These are phyloP conservation scores for Mixornis gularis DNA, from an alignment of 2,113 vertebrate species.

Conservation along the genomic window DNA sequence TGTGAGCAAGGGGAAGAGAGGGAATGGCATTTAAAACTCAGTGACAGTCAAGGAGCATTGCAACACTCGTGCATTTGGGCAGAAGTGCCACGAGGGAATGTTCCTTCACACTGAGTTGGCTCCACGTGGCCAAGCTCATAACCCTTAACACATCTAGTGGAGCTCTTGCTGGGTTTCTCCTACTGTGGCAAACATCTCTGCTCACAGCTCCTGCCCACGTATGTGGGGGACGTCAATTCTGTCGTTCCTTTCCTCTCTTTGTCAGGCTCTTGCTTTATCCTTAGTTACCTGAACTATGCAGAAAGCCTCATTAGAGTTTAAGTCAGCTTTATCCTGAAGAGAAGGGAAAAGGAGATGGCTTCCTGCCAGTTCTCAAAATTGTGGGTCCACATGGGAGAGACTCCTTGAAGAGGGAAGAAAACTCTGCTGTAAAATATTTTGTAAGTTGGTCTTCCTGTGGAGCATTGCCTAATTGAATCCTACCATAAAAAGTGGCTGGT, in stretches of 20 bases:
- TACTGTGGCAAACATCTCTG: not conserved
- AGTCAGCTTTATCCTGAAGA: not conserved
- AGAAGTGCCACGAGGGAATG: not conserved
- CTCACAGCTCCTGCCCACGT: fast-evolving
- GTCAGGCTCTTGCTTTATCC: not conserved
- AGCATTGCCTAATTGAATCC: not conserved
- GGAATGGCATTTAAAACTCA: not conserved
- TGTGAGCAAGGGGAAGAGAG: not conserved
- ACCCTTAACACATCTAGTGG: not conserved
- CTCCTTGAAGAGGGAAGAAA: not conserved
- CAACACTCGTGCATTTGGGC: fast-evolving
- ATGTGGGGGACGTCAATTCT: not conserved
- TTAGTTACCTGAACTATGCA: not conserved
- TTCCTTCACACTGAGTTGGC: fast-evolving
- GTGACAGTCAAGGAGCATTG: not conserved
- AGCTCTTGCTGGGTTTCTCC: not conserved
- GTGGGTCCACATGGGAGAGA: not conserved
- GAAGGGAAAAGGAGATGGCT: not conserved
- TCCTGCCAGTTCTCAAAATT: not conserved
- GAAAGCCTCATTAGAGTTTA: not conserved
- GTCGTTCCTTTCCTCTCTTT: not conserved
- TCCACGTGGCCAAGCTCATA: fast-evolving
- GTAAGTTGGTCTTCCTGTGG: not conserved
- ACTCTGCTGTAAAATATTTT: not conserved
- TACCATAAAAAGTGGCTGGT: not conserved